These are phyloP conservation scores for Drosophila flavopinicola DNA, from an alignment of 2,888 invertebrate species.

Conservation along the genomic window DNA sequence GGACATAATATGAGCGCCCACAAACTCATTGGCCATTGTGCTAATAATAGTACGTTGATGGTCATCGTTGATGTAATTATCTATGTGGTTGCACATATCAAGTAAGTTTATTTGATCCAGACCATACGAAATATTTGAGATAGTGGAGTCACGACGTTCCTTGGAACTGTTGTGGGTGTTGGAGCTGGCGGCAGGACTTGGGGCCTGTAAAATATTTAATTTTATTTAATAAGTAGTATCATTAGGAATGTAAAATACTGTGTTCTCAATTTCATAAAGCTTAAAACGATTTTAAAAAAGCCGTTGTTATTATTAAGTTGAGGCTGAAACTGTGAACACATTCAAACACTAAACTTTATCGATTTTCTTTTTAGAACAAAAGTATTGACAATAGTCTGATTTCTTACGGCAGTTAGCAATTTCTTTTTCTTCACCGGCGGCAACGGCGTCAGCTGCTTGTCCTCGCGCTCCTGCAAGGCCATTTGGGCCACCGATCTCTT, in stretches of 20 bases:
- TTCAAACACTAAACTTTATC: no score
- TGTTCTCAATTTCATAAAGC: no score
- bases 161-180: neutral
- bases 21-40: constrained; percentile 57
- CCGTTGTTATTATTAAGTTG: no score
- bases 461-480: constrained; percentile 67
- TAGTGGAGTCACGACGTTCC: constrained; percentile 41
- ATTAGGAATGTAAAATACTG: no score
- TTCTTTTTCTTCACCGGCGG: constrained; percentile 37
- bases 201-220: constrained; percentile 13
- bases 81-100: constrained; percentile 2
- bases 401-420: constrained; percentile 14
- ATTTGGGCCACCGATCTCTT: constrained; percentile 73
- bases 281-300: no score
- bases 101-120: constrained; percentile 3
- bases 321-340: no score
- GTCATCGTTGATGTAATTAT: constrained; percentile 30
- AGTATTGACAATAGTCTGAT: neutral
- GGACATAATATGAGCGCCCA: constrained; percentile 25
- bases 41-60: constrained; percentile 16
- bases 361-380: no score
- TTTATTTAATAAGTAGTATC: neutral
- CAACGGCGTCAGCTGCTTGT: constrained; percentile 67
- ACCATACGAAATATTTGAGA: constrained; percentile 29
- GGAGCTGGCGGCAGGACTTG: neutral